These are phyloP conservation scores for Alitta virens DNA, from an alignment of 2,888 invertebrate genomes.

Conservation along the genomic window DNA sequence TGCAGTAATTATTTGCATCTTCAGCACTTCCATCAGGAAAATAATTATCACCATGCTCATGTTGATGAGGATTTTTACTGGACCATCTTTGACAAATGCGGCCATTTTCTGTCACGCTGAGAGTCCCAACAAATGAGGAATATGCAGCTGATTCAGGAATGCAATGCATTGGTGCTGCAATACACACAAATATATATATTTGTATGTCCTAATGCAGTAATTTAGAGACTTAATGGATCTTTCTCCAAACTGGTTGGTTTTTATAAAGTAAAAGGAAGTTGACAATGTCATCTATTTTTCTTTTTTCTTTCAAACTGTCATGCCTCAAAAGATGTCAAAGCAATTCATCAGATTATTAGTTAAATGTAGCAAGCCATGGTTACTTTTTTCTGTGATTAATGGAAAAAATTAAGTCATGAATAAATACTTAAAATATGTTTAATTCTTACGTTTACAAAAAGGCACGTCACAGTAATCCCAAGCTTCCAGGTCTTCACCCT, in stretches of 20 bases:
- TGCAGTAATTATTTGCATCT: constrained; percentile 11
- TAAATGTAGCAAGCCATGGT: too few species aligned
- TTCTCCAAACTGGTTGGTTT: too few species aligned
- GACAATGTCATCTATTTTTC: too few species aligned
- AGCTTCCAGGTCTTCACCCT: neutral
- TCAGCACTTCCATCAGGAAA: constrained; percentile 4
- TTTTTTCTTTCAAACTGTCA: too few species aligned
- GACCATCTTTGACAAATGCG: constrained; percentile 11
- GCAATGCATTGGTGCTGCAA: constrained; percentile 8
- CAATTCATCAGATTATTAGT: too few species aligned
- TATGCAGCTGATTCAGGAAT: neutral
- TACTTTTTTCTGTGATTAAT: too few species aligned
- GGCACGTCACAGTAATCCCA: constrained; percentile 8
- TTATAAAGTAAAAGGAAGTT: too few species aligned
- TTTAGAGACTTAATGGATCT: too few species aligned
- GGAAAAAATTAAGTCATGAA: too few species aligned
- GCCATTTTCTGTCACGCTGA: constrained; percentile 5
- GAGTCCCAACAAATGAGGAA: neutral
- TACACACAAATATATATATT: too few species aligned
- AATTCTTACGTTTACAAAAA: constrained; percentile 13
- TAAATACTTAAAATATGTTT: neutral
- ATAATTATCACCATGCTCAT: neutral
- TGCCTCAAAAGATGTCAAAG: too few species aligned
- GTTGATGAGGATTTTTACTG: constrained; percentile 1
- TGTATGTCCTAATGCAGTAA: too few species aligned